A percentile compares a stretch with the other conserved stretches of the same genome.
phyloP scores from a whole-genome alignment of 2,797 vertebrate genomes.

The Ateles fusciceps region DNA sequence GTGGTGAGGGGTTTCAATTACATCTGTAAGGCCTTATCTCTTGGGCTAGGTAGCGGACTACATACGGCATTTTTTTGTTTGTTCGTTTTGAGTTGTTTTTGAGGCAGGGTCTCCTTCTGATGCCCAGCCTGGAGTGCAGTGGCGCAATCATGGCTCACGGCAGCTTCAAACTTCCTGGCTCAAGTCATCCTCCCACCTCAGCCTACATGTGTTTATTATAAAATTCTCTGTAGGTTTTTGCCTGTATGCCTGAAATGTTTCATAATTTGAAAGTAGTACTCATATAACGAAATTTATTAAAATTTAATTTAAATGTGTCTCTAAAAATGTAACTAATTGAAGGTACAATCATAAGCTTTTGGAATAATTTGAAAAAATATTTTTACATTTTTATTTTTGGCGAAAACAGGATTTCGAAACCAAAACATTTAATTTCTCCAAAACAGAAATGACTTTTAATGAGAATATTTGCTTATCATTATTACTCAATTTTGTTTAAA shows the following conservation, averaged over 20 bases:
- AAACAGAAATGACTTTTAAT: constrained; percentile 35
- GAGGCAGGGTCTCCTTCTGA: not conserved
- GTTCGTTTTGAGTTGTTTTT: not conserved
- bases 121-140: not conserved
- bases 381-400: constrained; percentile 33
- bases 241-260: not conserved
- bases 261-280: not conserved
- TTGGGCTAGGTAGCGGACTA: not conserved
- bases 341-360: not conserved
- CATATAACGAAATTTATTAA: not conserved
- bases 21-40: not conserved
- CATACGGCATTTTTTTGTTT: not conserved
- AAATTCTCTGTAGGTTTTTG: not conserved
- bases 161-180: not conserved
- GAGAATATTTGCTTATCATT: constrained; percentile 27
- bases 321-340: constrained; percentile 15
- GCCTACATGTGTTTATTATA: not conserved
- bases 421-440: constrained; percentile 34
- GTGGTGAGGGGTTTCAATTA: not conserved
- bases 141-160: not conserved
- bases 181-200: not conserved
- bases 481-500: constrained; percentile 13
- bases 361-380: constrained; percentile 2
- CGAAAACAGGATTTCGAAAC: constrained; percentile 44
- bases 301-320: not conserved